Evolutionary conservation across 2,797 vertebrate species (phyloP).

Genomic region (Margarornis squamiger): DNA sequence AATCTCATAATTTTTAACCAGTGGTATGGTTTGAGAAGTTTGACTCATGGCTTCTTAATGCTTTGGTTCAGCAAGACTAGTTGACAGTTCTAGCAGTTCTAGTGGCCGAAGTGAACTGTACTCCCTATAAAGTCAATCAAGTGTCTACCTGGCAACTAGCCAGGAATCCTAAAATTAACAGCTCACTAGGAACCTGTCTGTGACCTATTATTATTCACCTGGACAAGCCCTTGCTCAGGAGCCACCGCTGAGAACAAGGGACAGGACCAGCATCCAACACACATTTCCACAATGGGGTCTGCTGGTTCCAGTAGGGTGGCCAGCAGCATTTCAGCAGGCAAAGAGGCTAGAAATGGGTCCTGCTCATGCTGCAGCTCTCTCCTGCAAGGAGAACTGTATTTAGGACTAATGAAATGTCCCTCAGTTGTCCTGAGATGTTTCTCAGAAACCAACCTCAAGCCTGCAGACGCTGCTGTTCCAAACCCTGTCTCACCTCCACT

Average conservation of each 20-base stretch:
- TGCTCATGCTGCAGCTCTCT: not conserved
- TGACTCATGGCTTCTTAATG: not conserved
- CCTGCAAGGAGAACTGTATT: not conserved
- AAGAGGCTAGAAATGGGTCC: not conserved
- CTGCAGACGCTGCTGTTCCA: not conserved
- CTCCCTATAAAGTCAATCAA: not conserved
- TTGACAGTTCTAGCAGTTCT: not conserved
- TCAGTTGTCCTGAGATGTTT: not conserved
- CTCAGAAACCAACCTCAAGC: not conserved
- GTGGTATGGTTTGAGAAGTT: not conserved
- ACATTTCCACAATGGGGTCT: not conserved
- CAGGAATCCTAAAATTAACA: conserved; percentile 14
- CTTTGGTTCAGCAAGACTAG: not conserved
- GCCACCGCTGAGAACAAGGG: not conserved
- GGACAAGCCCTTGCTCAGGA: not conserved
- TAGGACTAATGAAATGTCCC: not conserved
- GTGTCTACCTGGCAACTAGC: conserved; percentile 20
- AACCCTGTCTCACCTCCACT: not conserved
- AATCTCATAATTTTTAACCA: not conserved
- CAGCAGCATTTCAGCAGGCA: not conserved
- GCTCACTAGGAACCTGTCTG: not conserved
- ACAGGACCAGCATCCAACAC: not conserved
- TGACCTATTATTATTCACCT: not conserved
- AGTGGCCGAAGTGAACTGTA: not conserved
- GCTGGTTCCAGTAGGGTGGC: not conserved